These are phyloP conservation scores for Anguilla megastoma DNA, from an alignment of 2,797 vertebrate species.

Conservation along the genomic window DNA sequence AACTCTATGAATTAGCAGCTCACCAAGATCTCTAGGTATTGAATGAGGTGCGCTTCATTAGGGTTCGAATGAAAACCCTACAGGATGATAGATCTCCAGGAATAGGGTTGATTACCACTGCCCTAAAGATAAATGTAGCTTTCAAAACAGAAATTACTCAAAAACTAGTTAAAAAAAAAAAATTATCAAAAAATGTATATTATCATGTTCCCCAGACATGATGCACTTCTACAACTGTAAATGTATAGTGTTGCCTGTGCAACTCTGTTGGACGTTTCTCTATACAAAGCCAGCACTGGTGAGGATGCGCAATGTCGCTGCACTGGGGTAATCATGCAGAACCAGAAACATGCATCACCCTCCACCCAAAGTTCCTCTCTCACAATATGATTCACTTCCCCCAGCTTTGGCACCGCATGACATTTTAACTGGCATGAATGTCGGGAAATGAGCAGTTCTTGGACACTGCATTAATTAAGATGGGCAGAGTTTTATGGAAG, in stretches of 20 bases:
- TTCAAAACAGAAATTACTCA: too few relatives aligned
- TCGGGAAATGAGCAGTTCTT: not conserved
- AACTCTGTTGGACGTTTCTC: not conserved
- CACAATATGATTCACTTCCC: not conserved
- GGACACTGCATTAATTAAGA: not conserved
- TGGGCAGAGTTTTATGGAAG: not conserved
- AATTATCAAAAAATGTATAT: too few relatives aligned
- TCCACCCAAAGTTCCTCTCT: not conserved
- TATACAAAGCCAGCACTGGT: not conserved
- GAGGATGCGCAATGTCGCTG: not conserved
- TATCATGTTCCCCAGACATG: too few relatives aligned
- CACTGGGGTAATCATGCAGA: not conserved
- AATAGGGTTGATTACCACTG: too few relatives aligned
- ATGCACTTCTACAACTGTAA: too few relatives aligned
- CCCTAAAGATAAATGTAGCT: too few relatives aligned
- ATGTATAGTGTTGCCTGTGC: not conserved
- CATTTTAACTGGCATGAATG: not conserved
- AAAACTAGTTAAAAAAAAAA: too few relatives aligned
- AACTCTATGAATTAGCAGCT: too few relatives aligned
- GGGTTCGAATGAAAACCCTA: too few relatives aligned
- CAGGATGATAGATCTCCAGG: too few relatives aligned
- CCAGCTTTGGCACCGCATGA: not conserved
- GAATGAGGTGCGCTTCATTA: too few relatives aligned
- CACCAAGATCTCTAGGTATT: too few relatives aligned
- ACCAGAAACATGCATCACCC: not conserved